Evolutionary conservation across 1,140 invertebrate genomes (phyloP), one percentile per base, ranked within the genome.

Genomic region (Caenorhabditis latens): DNA sequence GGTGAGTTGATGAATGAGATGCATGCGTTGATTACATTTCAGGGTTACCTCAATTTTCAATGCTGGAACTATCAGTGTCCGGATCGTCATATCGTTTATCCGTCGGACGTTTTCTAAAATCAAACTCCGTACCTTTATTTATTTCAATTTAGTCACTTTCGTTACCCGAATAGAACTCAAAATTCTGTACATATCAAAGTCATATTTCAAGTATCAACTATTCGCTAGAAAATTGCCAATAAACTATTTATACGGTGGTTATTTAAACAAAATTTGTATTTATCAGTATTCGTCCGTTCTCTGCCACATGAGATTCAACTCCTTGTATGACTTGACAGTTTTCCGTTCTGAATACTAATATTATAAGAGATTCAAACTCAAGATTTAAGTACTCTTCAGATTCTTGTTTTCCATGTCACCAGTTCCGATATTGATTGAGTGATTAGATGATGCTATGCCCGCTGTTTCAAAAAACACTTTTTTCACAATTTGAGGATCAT

Each of bases 401-500:
- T 43, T 11, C 2, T 79, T 13, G 4, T 50, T 79, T n/a, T 79
- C 67, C 24, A 8, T 42, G 16, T 48, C 13, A n/a, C 11, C 65
- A n/a, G 16, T 42, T n/a, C 43, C 71, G 14, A 24, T 50, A 50
- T 46, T 14, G 0, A 16, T 9, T 13, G 71, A 79, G 4, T 40
- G 43, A 53, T 24, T 19, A 11, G 40, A 71, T 14, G 55, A 63
- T 32, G 61, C 24, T 11, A 11, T 8, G n/a, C 42, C n/a, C 50
- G 71, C 9, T 79, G 71, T 24, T 16, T 79, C 71, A 8, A 79
- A 24, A 50, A 79, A 79, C n/a, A 79, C 71, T 14, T 46, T 14
- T 43, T 79, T 79, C 46, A 53, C 71, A 13, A 79, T 79, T 24
- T 79, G 71, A 13, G 71, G 71, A 79, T 79, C 71, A 14, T 50